A percentile compares a stretch with the other conserved stretches of the same genome.
These are phyloP conservation scores for Thalpophila matura DNA, from an alignment of 2,888 invertebrate genomes.

Conservation along the genomic window DNA sequence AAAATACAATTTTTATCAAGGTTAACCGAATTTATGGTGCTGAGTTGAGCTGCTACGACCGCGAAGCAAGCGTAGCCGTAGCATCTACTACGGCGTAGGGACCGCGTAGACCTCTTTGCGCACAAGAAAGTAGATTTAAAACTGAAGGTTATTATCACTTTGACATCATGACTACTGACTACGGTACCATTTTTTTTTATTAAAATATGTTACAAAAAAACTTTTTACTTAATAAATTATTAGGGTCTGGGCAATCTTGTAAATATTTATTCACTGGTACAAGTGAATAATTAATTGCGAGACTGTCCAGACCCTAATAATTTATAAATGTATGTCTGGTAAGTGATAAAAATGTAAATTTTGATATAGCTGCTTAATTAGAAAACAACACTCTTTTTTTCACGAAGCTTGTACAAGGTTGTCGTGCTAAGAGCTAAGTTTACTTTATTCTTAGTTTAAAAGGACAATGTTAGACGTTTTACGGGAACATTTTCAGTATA, in stretches of 20 bases:
- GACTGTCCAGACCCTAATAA: too few relatives aligned
- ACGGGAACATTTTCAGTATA: conserved; percentile 2
- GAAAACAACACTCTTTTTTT: conserved; percentile 5
- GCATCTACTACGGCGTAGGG: conserved; percentile 30
- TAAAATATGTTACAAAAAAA: too few relatives aligned
- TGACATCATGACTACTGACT: too few relatives aligned
- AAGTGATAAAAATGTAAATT: neutral
- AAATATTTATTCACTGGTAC: too few relatives aligned
- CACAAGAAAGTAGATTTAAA: neutral
- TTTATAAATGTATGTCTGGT: neutral
- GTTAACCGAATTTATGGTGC: too few relatives aligned
- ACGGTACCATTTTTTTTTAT: too few relatives aligned
- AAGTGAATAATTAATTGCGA: neutral
- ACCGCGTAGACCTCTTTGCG: neutral
- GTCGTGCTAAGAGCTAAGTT: conserved; percentile 7
- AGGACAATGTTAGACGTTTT: neutral
- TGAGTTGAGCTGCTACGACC: neutral
- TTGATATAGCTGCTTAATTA: neutral
- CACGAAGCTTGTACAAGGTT: neutral
- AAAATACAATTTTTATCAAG: neutral
- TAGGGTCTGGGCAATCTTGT: too few relatives aligned
- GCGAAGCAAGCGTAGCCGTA: neutral
- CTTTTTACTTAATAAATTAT: too few relatives aligned
- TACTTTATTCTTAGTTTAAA: conserved; percentile 27
- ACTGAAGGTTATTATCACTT: too few relatives aligned